Base-by-base conservation (phyloP, 2,888 invertebrate genomes). In the Polyommatus iphigenia region DNA sequence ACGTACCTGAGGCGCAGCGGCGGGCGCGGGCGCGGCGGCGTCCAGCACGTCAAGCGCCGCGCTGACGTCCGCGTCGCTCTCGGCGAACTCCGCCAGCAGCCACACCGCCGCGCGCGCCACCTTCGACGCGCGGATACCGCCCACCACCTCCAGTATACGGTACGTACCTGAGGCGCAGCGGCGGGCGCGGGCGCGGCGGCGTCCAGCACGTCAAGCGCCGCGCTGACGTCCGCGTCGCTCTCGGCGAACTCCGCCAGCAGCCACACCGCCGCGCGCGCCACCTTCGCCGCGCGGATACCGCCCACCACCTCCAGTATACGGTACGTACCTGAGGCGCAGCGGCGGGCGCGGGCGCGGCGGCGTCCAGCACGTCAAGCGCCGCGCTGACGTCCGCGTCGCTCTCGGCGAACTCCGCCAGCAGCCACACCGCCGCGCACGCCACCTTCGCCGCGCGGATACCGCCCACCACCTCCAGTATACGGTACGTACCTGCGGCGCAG, bases 1-100 rank as follows among this genome's bases (percentile, higher is more conserved):
- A 18, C 24, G 32, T 50, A 76, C 29, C n/a, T 50, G 54, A 0
- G 82, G 84, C 0, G 77, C 80, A 0, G 79, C 79, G 0, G 79
- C 76, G 6, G 83, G 82, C 24, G 82, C 62, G 0, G 91, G 91
- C 24, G 91, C 83, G 78, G 87, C 88, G 2, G 82, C 81, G 0
- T 85, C 95, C 54, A 99, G 95, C 81, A 96, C 96, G 76, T 95
- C 95, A 86, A 99, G 96, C 3, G 99, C 97, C 79, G 96, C 96
- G 80, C 96, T 95, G 62, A 99, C 98, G 81, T 98, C 97, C 29
- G 95, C 95, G 41, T 95, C 94, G 0, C 96, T 95, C 79, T 96
- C 96, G 1, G 99, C 98, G 90, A 99, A 99, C 91, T 99, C 99
- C 6, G 99, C 99, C 79, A 99, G 94, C 85, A 99, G 98, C 99